Evolutionary conservation across 2,113 vertebrate genomes (phyloP).

Genomic region (Mus spicilegus): DNA sequence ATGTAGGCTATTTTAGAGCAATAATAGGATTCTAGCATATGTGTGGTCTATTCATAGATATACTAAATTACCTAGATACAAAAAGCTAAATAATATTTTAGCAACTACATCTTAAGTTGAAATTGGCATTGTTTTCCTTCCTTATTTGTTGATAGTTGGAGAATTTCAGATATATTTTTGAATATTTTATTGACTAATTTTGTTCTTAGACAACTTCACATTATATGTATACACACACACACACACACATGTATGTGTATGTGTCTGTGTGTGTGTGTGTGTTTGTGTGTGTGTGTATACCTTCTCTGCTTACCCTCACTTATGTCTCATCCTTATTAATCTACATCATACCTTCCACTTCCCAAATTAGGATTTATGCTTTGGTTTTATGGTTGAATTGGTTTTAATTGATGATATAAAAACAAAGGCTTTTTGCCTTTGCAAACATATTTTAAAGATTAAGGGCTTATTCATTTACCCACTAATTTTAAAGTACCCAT

Average conservation of each 20-base stretch:
- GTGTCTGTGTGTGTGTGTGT: neutral
- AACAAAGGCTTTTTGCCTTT: neutral
- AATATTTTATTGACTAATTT: neutral
- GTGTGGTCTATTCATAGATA: neutral
- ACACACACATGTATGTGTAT: too few species aligned
- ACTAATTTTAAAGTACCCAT: neutral
- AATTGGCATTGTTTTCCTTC: slow-evolving; percentile 10
- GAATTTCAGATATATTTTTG: neutral
- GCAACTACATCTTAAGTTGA: neutral
- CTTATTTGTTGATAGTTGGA: neutral
- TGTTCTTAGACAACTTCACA: too few species aligned
- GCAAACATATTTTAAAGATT: slow-evolving; percentile 19
- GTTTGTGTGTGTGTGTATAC: too few species aligned
- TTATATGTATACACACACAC: too few species aligned
- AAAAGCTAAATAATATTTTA: neutral
- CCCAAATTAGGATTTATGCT: neutral
- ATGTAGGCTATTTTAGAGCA: neutral
- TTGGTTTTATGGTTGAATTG: neutral
- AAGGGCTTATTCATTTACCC: neutral
- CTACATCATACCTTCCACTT: neutral
- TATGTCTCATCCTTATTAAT: neutral
- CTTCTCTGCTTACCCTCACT: neutral
- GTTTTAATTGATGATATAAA: slow-evolving; percentile 25
- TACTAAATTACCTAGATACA: neutral
- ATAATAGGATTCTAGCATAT: neutral